phyloP scores from a whole-genome alignment of 2,113 vertebrate genomes.

The Blennius ocellaris region DNA sequence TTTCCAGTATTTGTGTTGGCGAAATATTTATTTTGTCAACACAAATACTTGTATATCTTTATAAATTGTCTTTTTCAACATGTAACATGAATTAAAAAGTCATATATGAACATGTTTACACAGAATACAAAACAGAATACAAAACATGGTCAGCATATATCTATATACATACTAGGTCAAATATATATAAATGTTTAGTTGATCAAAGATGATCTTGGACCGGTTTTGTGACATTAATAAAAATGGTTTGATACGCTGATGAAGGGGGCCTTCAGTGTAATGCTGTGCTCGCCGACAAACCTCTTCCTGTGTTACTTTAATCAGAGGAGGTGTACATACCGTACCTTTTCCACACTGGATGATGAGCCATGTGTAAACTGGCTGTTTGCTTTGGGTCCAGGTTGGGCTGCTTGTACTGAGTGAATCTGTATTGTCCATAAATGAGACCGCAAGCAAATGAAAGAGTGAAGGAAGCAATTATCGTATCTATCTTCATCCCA shows the following conservation, averaged over 20 bases:
- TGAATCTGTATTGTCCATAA: slow-evolving; percentile 33
- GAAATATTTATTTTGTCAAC: too few species aligned
- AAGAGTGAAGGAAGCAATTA: slow-evolving; percentile 50
- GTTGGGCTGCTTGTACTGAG: background rate
- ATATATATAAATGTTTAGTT: too few species aligned
- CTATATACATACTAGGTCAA: too few species aligned
- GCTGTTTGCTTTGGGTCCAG: background rate
- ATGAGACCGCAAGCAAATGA: slow-evolving; percentile 16
- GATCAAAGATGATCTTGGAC: background rate
- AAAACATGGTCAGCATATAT: too few species aligned
- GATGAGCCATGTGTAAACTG: background rate
- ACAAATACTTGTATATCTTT: too few species aligned
- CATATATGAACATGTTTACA: too few species aligned
- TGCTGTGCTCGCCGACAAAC: slow-evolving; percentile 15
- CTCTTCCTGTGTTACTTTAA: slow-evolving; percentile 18
- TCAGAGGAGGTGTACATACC: background rate
- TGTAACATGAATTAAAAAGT: too few species aligned
- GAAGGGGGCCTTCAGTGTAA: slow-evolving; percentile 3
- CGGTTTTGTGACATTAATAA: background rate
- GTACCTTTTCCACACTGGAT: slow-evolving; percentile 8
- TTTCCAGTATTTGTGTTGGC: too few species aligned
- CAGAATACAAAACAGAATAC: too few species aligned
- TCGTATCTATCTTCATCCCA: slow-evolving; percentile 36
- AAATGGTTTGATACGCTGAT: slow-evolving; percentile 4
- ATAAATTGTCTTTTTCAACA: too few species aligned